Evolutionary conservation across 1,140 invertebrate genomes (phyloP).

Genomic region (Drosophila orosa): DNA sequence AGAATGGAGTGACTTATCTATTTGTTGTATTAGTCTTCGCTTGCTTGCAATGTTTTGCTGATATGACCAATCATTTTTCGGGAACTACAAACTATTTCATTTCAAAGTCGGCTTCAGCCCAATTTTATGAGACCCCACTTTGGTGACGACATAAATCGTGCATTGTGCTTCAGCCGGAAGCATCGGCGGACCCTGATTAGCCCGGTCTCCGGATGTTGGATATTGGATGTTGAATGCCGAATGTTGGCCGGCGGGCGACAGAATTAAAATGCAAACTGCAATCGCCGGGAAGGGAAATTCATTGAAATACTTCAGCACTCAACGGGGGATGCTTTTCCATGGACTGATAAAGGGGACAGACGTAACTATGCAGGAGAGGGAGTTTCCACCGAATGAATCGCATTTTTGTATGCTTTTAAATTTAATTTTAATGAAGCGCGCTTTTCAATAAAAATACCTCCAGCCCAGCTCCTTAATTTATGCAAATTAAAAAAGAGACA

Average conservation of each 20-base stretch:
- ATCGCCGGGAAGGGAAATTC: constrained; percentile 15
- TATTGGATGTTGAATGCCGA: constrained; percentile 18
- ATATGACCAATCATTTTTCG: not conserved
- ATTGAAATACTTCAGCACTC: constrained; percentile 23
- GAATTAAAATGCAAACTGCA: constrained; percentile 46
- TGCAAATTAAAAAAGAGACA: constrained; percentile 72
- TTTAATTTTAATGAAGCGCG: constrained; percentile 68
- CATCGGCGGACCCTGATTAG: constrained; percentile 34
- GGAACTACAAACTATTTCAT: not conserved
- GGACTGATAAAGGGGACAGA: not conserved
- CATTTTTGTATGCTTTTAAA: constrained; percentile 50
- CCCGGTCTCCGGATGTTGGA: constrained; percentile 25
- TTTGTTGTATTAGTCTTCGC: not conserved
- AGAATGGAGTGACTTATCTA: not conserved
- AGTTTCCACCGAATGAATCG: constrained; percentile 27
- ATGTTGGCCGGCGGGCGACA: not conserved
- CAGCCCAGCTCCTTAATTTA: constrained; percentile 58
- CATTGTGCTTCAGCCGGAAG: constrained; percentile 24
- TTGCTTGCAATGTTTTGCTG: not conserved
- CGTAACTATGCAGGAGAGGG: constrained; percentile 10
- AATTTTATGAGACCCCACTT: not conserved
- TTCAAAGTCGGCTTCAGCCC: not conserved
- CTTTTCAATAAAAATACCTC: constrained; percentile 57
- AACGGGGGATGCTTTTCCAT: constrained; percentile 9
- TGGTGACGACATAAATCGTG: constrained; percentile 29